Evolutionary conservation across 2,113 vertebrate species (phyloP), one percentile per base, ranked within the genome.

Genomic region (Platanista minor): DNA sequence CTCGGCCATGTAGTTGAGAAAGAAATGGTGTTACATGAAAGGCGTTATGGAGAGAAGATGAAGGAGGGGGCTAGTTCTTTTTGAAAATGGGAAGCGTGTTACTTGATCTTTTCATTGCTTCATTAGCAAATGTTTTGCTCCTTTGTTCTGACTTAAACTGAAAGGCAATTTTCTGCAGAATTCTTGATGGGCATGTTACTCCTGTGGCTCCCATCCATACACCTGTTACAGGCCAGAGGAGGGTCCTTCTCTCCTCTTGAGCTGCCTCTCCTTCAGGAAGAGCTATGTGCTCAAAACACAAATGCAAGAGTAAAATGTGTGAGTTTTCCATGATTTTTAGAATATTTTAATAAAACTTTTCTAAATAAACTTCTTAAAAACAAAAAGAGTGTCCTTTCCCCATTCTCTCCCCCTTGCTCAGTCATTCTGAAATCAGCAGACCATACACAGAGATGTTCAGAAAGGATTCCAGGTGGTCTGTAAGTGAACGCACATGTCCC

Each of bases 41-140:
- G 52, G 43, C n/a, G 18, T 71, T 25, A 52, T 36, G 5, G 41
- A 39, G 71, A 80, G 59, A 86, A 62, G 5, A n/a, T 39, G 46
- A 66, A 54, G 17, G 33, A 83, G 33, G 33, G 31, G 13, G 2
- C 25, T 39, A 43, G 9, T 20, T 75, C 18, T 29, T 90, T 82
- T 81, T 93, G 31, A 91, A 84, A 83, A 74, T n/a, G 36, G 31
- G 27, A 91, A 9, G 36, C 41, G 29, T 67, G 31, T 77, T 71
- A 64, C n/a, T 29, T 91, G 43, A 64, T 57, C 33, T 62, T 88
- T 92, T 84, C 49, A 71, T 90, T 97, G 88, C 81, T 96, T 92
- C 41, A 31, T 72, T 94, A 85, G 54, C 39, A 54, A 46, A 59
- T 64, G 11, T 72, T 69, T 95, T 94, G 11, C 59, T 81, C 46